A percentile compares a stretch with the other conserved stretches of the same genome.
phyloP scores from a whole-genome alignment of 1,140 invertebrate species.

The Drosophila albomicans region DNA sequence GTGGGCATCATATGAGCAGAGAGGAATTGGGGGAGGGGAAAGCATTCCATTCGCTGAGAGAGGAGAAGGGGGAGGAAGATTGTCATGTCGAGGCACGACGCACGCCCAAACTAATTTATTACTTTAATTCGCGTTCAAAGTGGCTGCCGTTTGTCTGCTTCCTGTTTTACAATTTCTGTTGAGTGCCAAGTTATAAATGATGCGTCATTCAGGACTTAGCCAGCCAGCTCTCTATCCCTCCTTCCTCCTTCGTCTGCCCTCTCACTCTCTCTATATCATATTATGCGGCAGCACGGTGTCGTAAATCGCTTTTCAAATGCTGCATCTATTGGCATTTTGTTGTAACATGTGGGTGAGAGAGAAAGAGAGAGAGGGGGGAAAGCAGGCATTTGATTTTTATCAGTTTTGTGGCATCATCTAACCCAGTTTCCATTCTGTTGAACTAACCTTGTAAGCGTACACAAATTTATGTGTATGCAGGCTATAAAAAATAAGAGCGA shows the following conservation, averaged over 20 bases:
- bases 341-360: not conserved
- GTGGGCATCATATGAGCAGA: slow-evolving; percentile 39
- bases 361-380: not conserved
- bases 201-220: slow-evolving; percentile 57
- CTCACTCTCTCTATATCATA: slow-evolving; percentile 48
- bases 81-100: slow-evolving; percentile 43
- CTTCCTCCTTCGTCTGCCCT: too few species aligned
- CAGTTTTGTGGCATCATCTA: slow-evolving; percentile 57
- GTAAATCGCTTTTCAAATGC: slow-evolving; percentile 69
- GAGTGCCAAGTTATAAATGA: slow-evolving; percentile 72
- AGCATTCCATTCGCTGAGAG: not conserved
- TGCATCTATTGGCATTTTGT: slow-evolving; percentile 57
- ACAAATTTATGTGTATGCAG: slow-evolving; percentile 65
- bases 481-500: slow-evolving; percentile 14
- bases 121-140: slow-evolving; percentile 72
- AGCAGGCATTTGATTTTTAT: slow-evolving; percentile 41
- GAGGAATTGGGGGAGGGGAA: not conserved
- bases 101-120: slow-evolving; percentile 68
- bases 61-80: not conserved
- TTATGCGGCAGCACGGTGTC: slow-evolving; percentile 67
- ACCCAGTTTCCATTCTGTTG: slow-evolving; percentile 58
- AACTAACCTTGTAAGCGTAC: slow-evolving; percentile 67
- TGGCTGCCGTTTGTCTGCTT: slow-evolving; percentile 66
- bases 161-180: slow-evolving; percentile 69
- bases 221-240: not conserved